These are phyloP conservation scores for Sabatieria punctata DNA, from an alignment of 2,888 invertebrate species.

Conservation along the genomic window DNA sequence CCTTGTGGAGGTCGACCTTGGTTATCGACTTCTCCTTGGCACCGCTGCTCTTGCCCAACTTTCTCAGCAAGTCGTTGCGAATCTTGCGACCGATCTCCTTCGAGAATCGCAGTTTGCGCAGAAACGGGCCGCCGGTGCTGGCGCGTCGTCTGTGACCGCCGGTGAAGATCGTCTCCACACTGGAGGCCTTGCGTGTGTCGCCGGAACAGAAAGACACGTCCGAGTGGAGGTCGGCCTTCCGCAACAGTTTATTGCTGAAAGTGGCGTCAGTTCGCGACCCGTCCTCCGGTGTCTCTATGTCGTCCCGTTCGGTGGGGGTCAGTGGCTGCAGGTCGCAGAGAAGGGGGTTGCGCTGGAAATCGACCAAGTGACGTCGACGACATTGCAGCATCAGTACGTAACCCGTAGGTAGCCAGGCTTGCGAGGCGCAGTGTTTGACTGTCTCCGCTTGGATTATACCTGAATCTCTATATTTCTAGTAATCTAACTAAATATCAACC, in stretches of 20 bases:
- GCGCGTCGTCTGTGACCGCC: background rate
- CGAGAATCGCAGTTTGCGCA: background rate
- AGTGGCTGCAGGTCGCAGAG: no score
- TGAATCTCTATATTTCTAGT: background rate
- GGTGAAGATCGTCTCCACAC: no score
- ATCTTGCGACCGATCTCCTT: background rate
- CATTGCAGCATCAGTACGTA: background rate
- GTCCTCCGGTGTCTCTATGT: no score
- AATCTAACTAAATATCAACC: no score
- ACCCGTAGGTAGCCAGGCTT: background rate
- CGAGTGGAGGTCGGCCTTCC: no score
- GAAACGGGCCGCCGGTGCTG: background rate
- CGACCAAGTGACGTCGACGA: background rate
- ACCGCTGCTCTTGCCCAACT: conserved; percentile 29
- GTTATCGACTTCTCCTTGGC: conserved; percentile 43
- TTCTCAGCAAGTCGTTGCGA: conserved; percentile 4
- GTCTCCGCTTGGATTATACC: background rate
- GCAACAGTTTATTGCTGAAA: no score
- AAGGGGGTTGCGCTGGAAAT: no score
- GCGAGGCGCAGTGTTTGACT: background rate
- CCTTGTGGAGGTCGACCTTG: conserved; percentile 58
- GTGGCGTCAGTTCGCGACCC: no score
- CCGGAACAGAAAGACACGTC: no score
- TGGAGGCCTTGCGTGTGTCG: no score
- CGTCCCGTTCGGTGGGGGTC: no score